Evolutionary conservation across 1,140 invertebrate species (phyloP).

Genomic region (Calycopis cecrops): DNA sequence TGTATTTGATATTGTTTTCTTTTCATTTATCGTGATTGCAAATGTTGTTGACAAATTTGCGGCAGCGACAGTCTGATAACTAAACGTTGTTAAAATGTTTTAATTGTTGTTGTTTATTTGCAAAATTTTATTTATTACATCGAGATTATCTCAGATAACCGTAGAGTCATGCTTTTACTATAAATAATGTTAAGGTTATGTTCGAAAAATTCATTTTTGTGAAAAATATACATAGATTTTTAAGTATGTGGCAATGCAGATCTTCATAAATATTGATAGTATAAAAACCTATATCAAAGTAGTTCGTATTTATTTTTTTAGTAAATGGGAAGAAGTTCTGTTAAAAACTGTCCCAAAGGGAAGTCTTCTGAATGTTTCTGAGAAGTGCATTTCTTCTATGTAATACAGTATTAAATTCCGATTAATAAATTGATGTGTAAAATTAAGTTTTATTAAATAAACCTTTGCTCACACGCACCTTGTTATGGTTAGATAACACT

Average conservation of each 20-base stretch:
- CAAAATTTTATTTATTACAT: conserved; percentile 73
- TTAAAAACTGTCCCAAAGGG: conserved; percentile 70
- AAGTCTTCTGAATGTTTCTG: conserved; percentile 90
- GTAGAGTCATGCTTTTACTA: conserved; percentile 57
- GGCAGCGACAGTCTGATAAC: conserved; percentile 64
- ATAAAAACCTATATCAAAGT: conserved; percentile 51
- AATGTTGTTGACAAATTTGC: conserved; percentile 70
- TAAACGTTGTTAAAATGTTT: conserved; percentile 52
- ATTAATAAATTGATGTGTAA: conserved; percentile 75
- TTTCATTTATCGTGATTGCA: conserved; percentile 62
- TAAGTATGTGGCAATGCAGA: conserved; percentile 75
- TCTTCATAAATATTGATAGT: conserved; percentile 66
- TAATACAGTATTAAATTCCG: conserved; percentile 90
- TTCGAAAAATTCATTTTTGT: conserved; percentile 60
- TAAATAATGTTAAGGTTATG: conserved; percentile 57
- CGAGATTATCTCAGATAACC: conserved; percentile 56
- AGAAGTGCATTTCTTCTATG: conserved; percentile 92
- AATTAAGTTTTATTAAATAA: conserved; percentile 18
- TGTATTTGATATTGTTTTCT: conserved; percentile 45
- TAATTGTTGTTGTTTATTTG: conserved; percentile 68
- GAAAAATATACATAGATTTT: conserved; percentile 74
- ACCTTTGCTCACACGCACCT: too few species aligned
- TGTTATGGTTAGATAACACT: too few species aligned
- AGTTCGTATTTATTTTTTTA: conserved; percentile 58
- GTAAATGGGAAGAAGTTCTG: conserved; percentile 52